Conservation (phyloP, 2,113 vertebrate genomes). For the Hemiscyllium ocellatum region DNA sequence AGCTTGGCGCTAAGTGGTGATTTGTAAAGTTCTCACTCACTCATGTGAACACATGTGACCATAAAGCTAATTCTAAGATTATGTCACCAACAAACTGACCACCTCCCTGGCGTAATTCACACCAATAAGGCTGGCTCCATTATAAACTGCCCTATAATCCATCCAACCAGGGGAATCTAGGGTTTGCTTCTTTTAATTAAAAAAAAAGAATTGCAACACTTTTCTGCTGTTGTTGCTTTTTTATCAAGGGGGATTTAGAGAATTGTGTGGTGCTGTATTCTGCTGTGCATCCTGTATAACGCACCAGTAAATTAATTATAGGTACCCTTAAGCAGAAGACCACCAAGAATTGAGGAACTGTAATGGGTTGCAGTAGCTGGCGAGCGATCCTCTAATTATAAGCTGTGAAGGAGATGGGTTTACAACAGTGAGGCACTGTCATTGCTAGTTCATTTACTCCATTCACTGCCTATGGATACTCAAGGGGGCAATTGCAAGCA, state of each 20-base stretch:
- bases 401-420: constrained; percentile 28
- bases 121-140: background rate
- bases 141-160: background rate
- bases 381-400: constrained; percentile 9
- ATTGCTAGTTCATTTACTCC: constrained; percentile 31
- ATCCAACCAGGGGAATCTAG: background rate
- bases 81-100: background rate
- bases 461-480: constrained; percentile 33
- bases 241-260: background rate
- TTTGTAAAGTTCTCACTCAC: no score
- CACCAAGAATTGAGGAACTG: background rate
- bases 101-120: background rate
- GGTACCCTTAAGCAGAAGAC: background rate
- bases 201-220: no score
- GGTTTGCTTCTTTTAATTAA: background rate
- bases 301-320: background rate
- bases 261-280: background rate
- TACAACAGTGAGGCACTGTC: constrained; percentile 26
- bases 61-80: no score
- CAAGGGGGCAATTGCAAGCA: constrained; percentile 32
- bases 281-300: background rate
- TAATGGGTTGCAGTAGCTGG: constrained; percentile 21
- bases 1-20: no score
- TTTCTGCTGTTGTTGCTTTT: background rate
- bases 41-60: no score